These are phyloP conservation scores for Callyntrura guangdongensis DNA, from an alignment of 2,888 invertebrate species.

Conservation along the genomic window DNA sequence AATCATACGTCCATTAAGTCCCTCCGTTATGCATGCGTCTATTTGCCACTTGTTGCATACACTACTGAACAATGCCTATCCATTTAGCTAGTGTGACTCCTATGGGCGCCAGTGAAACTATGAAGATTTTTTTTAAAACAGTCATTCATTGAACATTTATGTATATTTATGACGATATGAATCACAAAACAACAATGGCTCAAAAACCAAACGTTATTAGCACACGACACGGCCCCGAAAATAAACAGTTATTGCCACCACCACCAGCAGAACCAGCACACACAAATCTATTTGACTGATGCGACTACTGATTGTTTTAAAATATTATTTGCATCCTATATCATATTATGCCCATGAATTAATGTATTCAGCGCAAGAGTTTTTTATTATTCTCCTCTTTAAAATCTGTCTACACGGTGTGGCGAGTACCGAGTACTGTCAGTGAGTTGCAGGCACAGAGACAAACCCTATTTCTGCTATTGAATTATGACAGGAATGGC, in stretches of 20 bases:
- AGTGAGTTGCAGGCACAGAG: neutral
- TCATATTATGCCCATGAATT: neutral
- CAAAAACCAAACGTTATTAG: conserved; percentile 39
- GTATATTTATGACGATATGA: conserved; percentile 24
- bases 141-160: conserved; percentile 9
- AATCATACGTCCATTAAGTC: neutral
- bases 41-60: conserved; percentile 9
- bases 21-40: neutral
- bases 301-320: conserved; percentile 18
- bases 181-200: neutral
- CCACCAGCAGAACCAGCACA: neutral
- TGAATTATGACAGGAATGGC: conserved; percentile 11
- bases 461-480: conserved; percentile 26
- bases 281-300: conserved; percentile 12
- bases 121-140: neutral
- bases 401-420: neutral
- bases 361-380: neutral
- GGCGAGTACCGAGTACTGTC: neutral
- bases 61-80: neutral
- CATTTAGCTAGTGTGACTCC: neutral
- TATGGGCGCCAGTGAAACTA: too few species aligned
- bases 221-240: conserved; percentile 34
- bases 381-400: neutral
- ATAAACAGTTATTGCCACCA: conserved; percentile 22
- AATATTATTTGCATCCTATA: conserved; percentile 33